Evolutionary conservation across 92 coral and sea anemone genomes (phyloP), one percentile per base, ranked within the genome.

Genomic region (Phymanthus crucifer): DNA sequence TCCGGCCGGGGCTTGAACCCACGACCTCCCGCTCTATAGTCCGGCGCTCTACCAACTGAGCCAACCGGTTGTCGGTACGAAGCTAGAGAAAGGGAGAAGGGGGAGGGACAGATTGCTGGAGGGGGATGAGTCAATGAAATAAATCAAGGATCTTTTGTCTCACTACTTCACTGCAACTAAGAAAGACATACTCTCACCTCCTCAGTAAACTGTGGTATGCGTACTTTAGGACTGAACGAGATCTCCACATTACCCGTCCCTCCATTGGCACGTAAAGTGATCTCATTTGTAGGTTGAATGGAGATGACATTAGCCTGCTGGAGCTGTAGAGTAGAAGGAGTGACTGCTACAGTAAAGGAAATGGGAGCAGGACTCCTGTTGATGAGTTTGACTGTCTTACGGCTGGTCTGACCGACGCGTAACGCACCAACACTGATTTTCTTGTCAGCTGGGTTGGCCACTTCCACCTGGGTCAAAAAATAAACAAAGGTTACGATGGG

Each of bases 361-460:
- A 95, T 95, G 40, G 98, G 86, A 32, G 99, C 99, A 33, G 99
- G 96, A 75, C 99, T 95, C 47, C 93, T 86, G 85, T 95, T 95
- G 69, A 94, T 91, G 40, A 95, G 89, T 83, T 86, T 91, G 80
- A 93, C 88, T 65, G 85, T 81, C 79, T 92, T 92, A 48, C 91
- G 98, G 67, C 86, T 81, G 33, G 91, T 88, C 80, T 95, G 98
- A 48, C 94, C 94, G 23, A 95, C 89, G 72, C 98, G 96, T 4
- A 95, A 71, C 72, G 99, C 98, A 35, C 99, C 98, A 29, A 95
- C 89, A 78, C 83, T 90, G 69, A 95, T 91, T 58, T 92, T 91
- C 70, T 89, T 90, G 90, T 95, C 93, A 17, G 83, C 90, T 6
- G 91, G 92, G 85, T 88, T 85, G 47, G 93, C 87, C 21, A 95